Conservation (phyloP, 2,113 vertebrate species). For the Prinia subflava region DNA sequence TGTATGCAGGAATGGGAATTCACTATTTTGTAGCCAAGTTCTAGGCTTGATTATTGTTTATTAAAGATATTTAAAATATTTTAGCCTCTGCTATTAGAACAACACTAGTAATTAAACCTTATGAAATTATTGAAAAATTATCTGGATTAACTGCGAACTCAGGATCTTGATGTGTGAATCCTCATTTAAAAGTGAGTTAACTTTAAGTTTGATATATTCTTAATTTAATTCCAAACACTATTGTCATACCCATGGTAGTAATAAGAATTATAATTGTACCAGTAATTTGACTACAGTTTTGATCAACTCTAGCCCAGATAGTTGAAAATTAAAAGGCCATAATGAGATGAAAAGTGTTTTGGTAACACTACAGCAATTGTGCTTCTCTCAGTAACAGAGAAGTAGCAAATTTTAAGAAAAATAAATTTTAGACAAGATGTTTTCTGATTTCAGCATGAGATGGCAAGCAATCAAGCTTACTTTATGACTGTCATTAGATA, state of each 20-base stretch:
- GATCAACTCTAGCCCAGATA: not conserved
- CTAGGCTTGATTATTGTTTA: not conserved
- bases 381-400: not conserved
- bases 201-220: not conserved
- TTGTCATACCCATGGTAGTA: accelerated
- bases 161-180: not conserved
- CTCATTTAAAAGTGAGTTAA: not conserved
- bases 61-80: not conserved
- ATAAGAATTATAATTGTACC: not conserved
- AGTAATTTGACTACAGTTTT: not conserved
- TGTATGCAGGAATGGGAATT: not conserved
- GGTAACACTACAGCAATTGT: not conserved
- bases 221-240: not conserved
- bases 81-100: not conserved
- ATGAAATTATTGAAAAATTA: not conserved
- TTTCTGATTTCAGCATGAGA: not conserved
- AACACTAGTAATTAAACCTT: not conserved
- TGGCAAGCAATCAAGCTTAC: not conserved
- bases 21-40: not conserved
- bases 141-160: not conserved
- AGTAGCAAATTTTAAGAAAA: not conserved
- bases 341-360: not conserved
- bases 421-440: not conserved
- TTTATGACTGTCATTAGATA: not conserved
- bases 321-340: not conserved